These are phyloP conservation scores for Chinchilla lanigera DNA, from an alignment of 2,113 vertebrate species.

Conservation along the genomic window DNA sequence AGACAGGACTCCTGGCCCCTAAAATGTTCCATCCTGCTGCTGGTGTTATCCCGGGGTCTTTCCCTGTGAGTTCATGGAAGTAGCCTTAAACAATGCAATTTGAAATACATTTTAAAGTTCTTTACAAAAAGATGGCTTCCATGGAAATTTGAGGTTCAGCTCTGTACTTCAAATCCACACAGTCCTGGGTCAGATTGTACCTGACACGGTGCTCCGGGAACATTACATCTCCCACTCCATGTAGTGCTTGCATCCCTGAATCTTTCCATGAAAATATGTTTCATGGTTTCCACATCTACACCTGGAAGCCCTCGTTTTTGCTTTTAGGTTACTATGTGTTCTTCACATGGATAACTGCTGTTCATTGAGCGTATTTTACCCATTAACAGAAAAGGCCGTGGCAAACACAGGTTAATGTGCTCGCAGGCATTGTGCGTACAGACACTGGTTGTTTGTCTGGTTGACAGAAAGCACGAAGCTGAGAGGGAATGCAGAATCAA, in stretches of 20 bases:
- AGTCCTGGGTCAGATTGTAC: background rate
- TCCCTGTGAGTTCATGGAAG: background rate
- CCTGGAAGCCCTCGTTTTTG: accelerated
- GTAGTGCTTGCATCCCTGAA: background rate
- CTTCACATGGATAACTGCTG: background rate
- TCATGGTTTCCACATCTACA: background rate
- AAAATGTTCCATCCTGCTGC: background rate
- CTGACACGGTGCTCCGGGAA: background rate
- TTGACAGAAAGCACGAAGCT: background rate
- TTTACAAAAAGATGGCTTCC: conserved; percentile 5
- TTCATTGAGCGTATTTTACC: background rate
- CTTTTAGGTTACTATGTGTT: background rate
- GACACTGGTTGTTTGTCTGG: background rate
- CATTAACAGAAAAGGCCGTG: background rate
- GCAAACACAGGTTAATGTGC: background rate
- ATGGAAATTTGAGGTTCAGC: conserved; percentile 17
- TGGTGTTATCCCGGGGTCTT: conserved; percentile 2
- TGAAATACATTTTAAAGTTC: background rate
- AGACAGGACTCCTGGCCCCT: background rate
- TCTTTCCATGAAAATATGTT: background rate
- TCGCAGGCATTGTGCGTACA: background rate
- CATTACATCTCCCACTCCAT: background rate
- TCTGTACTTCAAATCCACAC: background rate
- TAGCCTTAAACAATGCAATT: background rate
- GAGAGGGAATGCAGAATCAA: background rate